A percentile compares a stretch with the other conserved stretches of the same genome.
These are phyloP conservation scores for Harpalus rufipes DNA, from an alignment of 2,888 invertebrate genomes.

Conservation along the genomic window DNA sequence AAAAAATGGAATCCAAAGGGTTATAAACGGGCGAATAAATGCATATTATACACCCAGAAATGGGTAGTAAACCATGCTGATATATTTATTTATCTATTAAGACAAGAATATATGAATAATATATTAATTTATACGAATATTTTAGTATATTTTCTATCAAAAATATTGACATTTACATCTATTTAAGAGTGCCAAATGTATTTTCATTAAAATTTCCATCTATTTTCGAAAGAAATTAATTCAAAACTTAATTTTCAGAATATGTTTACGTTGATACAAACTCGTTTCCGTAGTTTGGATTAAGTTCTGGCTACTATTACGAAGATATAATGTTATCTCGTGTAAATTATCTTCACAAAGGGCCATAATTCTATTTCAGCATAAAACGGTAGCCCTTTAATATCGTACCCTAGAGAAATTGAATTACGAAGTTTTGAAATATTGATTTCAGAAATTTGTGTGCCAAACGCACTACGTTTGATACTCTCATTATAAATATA, in stretches of 20 bases:
- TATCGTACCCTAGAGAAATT: conserved; percentile 35
- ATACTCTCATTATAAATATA: conserved; percentile 35
- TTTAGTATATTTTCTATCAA: too few species aligned
- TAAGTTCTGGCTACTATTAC: conserved; percentile 2
- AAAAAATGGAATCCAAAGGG: too few species aligned
- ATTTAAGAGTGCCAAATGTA: conserved; percentile 18
- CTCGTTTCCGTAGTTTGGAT: conserved; percentile 7
- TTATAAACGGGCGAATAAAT: too few species aligned
- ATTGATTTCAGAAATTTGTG: conserved; percentile 23
- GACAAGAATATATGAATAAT: too few species aligned
- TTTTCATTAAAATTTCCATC: conserved; percentile 16
- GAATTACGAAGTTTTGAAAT: conserved; percentile 21
- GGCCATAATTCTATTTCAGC: conserved; percentile 34
- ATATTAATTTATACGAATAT: too few species aligned
- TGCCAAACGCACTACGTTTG: conserved; percentile 50
- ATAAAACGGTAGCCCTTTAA: conserved; percentile 33
- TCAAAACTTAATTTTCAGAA: conserved; percentile 3
- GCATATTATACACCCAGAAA: too few species aligned
- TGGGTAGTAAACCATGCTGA: too few species aligned
- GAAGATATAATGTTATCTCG: conserved; percentile 29
- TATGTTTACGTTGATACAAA: conserved; percentile 5
- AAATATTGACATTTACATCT: too few species aligned
- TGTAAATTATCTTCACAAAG: conserved; percentile 23
- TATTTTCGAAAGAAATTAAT: not conserved
- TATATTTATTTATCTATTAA: too few species aligned